Evolutionary conservation across 2,113 vertebrate genomes (phyloP).

Genomic region (Hemiscyllium ocellatum): DNA sequence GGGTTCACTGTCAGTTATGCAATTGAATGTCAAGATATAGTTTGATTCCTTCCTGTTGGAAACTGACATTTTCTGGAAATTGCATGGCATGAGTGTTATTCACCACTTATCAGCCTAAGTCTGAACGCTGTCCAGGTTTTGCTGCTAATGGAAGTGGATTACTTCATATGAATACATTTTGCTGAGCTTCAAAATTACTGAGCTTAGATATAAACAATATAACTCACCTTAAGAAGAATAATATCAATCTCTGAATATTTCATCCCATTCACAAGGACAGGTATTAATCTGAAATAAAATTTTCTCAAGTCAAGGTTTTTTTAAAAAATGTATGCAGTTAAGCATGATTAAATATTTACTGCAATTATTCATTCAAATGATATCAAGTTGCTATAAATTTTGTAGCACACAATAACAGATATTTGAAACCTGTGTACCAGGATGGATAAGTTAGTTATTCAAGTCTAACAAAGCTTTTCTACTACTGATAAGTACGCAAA

Average conservation of each 20-base stretch:
- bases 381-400: neutral
- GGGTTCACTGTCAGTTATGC: too few species aligned
- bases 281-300: constrained; percentile 71
- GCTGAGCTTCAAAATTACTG: neutral
- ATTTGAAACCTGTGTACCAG: neutral
- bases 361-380: neutral
- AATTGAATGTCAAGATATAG: too few species aligned
- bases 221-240: constrained; percentile 88
- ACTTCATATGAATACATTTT: too few species aligned
- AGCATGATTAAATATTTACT: neutral
- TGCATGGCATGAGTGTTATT: too few species aligned
- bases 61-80: too few species aligned
- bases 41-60: too few species aligned
- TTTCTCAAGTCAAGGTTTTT: neutral
- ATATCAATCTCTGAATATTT: constrained; percentile 98
- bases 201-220: neutral
- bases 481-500: neutral
- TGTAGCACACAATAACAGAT: neutral
- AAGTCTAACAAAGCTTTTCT: neutral
- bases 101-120: too few species aligned
- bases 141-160: too few species aligned
- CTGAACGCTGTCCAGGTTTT: too few species aligned
- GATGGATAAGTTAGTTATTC: neutral
- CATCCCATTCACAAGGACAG: constrained; percentile 95
- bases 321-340: neutral